Percentiles rank a stretch among this genome's conserved stretches.
Evolutionary conservation across 2,113 vertebrate genomes (phyloP).

Genomic region (Canis aureus): DNA sequence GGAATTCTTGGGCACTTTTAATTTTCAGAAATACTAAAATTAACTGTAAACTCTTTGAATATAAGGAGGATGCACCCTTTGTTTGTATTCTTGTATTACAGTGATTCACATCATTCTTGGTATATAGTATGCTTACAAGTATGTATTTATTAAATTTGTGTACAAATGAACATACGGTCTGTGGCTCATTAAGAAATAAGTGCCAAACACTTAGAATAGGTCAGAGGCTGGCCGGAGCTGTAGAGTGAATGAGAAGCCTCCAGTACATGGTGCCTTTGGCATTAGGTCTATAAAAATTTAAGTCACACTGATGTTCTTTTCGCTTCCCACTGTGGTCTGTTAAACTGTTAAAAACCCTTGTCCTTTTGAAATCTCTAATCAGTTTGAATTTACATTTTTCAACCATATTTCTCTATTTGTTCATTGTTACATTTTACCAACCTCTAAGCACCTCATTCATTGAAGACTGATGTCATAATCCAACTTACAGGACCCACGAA

Average conservation of each 20-base stretch:
- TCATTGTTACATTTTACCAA: neutral
- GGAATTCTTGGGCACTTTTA: neutral
- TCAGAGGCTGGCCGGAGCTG: neutral
- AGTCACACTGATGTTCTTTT: neutral
- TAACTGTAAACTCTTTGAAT: neutral
- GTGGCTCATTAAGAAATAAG: neutral
- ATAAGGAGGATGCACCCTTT: neutral
- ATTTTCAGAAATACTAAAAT: neutral
- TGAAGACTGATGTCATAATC: neutral
- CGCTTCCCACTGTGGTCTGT: neutral
- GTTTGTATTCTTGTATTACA: neutral
- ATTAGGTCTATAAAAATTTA: neutral
- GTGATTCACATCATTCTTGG: neutral
- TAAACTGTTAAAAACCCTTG: neutral
- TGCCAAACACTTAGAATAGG: neutral
- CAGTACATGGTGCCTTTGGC: neutral
- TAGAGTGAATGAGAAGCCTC: neutral
- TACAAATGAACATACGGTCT: neutral
- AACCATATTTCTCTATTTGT: neutral
- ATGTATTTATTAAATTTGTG: neutral
- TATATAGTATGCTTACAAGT: neutral
- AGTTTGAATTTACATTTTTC: neutral
- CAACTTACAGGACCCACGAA: neutral
- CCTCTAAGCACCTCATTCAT: neutral
- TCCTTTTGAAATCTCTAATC: neutral